Percentiles rank a stretch among this genome's conserved stretches.
Evolutionary conservation across 2,797 vertebrate genomes (phyloP).

Genomic region (Clarias laeviceps): DNA sequence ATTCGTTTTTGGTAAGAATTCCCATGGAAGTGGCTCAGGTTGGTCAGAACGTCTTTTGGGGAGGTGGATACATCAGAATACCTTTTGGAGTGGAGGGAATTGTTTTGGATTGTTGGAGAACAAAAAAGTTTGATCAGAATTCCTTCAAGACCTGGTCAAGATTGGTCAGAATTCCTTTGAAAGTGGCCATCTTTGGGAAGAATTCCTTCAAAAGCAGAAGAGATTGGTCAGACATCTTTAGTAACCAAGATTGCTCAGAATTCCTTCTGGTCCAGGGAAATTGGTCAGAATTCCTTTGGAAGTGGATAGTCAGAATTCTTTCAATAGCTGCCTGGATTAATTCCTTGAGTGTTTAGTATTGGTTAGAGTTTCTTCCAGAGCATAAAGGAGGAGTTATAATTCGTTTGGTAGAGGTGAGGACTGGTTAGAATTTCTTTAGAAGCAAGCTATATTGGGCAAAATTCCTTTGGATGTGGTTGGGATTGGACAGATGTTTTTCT

Average conservation of each 20-base stretch:
- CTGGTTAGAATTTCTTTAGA: neutral
- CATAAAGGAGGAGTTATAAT: neutral
- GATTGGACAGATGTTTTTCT: neutral
- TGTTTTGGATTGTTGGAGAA: neutral
- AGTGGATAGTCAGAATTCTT: neutral
- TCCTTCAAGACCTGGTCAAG: no score
- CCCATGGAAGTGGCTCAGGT: neutral
- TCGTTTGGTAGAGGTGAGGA: neutral
- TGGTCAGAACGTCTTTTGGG: no score
- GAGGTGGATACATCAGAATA: no score
- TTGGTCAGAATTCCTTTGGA: neutral
- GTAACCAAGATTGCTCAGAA: neutral
- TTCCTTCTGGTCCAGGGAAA: neutral
- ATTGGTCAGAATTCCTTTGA: no score
- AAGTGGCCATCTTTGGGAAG: no score
- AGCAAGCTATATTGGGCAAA: neutral
- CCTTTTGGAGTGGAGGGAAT: no score
- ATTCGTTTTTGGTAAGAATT: neutral
- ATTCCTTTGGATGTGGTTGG: no score
- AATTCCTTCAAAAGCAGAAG: neutral
- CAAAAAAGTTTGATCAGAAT: no score
- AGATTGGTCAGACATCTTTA: neutral
- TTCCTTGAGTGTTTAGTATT: neutral
- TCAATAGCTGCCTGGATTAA: no score
- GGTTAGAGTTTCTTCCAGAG: neutral